phyloP scores from a whole-genome alignment of 2,888 invertebrate species.

The Lymantria dispar region DNA sequence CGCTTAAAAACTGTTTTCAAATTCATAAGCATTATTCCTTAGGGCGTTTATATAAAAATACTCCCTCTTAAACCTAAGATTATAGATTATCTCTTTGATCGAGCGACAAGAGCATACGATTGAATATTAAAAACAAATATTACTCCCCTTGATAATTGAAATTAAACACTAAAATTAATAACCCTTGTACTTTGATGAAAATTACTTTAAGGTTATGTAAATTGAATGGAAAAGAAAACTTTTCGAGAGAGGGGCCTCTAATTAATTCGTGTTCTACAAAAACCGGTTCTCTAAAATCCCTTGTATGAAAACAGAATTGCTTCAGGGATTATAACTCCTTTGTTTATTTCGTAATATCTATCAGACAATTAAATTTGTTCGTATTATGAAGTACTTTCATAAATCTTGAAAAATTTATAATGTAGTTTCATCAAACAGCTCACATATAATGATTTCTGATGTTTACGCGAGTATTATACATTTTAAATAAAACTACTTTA shows the following conservation, averaged over 20 bases:
- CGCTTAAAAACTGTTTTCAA: too few species aligned
- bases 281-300: background rate
- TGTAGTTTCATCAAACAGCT: too few species aligned
- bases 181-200: background rate
- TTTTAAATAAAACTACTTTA: too few species aligned
- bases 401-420: too few species aligned
- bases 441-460: too few species aligned
- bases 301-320: background rate
- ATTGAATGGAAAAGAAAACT: background rate
- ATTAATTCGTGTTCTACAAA: background rate
- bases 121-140: constrained; percentile 19
- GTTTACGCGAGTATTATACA: too few species aligned
- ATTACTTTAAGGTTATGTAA: background rate
- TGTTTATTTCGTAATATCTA: background rate
- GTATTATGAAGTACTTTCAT: background rate
- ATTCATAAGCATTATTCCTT: too few species aligned
- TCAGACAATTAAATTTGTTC: background rate
- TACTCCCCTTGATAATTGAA: background rate
- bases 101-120: background rate
- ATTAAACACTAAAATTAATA: background rate
- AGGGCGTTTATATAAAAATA: too few species aligned
- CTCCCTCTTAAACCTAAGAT: too few species aligned
- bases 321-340: background rate
- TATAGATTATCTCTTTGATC: too few species aligned
- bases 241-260: background rate